Base-by-base conservation (phyloP, 2,797 vertebrate genomes). In the Sebastes hubbsi region DNA sequence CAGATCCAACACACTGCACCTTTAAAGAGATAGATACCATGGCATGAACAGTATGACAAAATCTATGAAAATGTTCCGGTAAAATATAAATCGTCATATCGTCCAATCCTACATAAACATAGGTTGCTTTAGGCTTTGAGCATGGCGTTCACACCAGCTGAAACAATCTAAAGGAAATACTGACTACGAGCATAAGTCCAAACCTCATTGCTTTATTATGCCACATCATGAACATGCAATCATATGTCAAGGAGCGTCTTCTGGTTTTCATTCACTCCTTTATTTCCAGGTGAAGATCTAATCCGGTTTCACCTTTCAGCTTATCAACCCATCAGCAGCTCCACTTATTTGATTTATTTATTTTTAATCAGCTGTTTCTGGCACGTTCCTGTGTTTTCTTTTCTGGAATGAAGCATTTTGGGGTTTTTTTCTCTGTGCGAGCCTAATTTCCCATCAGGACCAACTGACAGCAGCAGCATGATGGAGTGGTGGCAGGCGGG, bases 401-500 rank as follows among this genome's bases (percentile, higher is more conserved):
- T 38, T 30, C 20, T 32, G 49, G 18, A 71, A 71, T 61, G 38
- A 73, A 81, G 73, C 27, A 1, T 38, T 38, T 38, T 5, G 58
- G 58, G 27, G 2, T 1, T 11, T 11, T 32, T 77, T 64, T 64
- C 55, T 16, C 55, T 16, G 32, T 24, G 49, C 4, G 4, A 62
- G 68, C 52, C 61, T 74, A 42, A 22, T 76, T 82, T 81, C 80
- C 80, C 83, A 78, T 75, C 72, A 73, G 62, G 79, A 75, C 60
- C 70, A 32, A 22, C 78, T 87, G 86, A 87, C 81, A 82, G 83
- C 82, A 3, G 52, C 36, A 10, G 72, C 5, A 49, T 86, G 89
- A 89, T 87, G 84, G 86, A 90, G 84, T 58, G 80, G 61, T 71
- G 89, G 84, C 66, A 76, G 61, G 22, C 70, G 67, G 81, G 36